Base-by-base conservation (phyloP, 2,888 invertebrate genomes). In the Gryllus longicercus region DNA sequence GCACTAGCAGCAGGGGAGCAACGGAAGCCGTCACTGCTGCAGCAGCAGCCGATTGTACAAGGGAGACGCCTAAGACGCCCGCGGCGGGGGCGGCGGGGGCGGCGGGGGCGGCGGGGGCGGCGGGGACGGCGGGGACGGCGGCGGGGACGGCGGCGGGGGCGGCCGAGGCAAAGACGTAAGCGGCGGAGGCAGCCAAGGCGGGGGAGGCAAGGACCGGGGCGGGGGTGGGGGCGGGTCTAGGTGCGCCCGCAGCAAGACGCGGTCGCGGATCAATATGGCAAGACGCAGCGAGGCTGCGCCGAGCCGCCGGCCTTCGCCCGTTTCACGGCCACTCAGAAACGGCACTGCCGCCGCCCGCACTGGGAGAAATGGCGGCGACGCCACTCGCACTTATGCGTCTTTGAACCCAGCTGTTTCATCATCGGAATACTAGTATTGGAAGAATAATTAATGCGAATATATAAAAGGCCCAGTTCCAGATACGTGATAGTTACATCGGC, bases 161-260 rank as follows among this genome's bases (percentile, higher is more conserved):
- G 63, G 63, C 11, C 5, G 14, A 2, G 63, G 14, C 14, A 4
- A 14, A 1, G 63, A 4, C 5, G 63, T 8, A 3, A 2, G 12
- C 5, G 63, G 12, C 63, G 63, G 14, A 1, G 38, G 38, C 38
- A 8, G 38, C 8, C 38, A 14, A 63, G 63, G n/a, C 16, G n/a
- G 63, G 63, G 63, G 63, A 18, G 63, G 63, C 63, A n/a, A 38
- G 38, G 38, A 38, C 63, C 11, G 63, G 1, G 63, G 63, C 63
- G 63, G 63, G n/a, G 63, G 63, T n/a, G 63, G 63, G 16, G n/a
- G 63, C n/a, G n/a, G 63, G 16, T 63, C 63, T 63, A 63, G 63
- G 63, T 63, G 63, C 63, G 63, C 63, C 63, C 63, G 63, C 63
- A 63, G 63, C 63, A 63, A 63, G 63, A 63, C 63, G 63, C 63